phyloP scores from a whole-genome alignment of 2,888 invertebrate genomes.

The Laothoe populi region DNA sequence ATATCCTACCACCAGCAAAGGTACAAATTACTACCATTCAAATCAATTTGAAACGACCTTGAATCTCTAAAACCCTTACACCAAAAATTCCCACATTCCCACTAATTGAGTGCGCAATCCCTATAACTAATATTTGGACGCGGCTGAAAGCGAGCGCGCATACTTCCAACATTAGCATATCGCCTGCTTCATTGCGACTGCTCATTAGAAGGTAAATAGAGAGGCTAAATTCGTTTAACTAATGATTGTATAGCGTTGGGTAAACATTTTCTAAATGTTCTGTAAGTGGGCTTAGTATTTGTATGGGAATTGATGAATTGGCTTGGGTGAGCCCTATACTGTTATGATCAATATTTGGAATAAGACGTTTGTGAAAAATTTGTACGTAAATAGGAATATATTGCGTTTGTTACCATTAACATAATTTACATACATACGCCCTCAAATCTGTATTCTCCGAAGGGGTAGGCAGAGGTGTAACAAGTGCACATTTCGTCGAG shows the following conservation, averaged over 20 bases:
- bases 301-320: constrained; percentile 3
- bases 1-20: too few species aligned
- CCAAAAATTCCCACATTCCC: background rate
- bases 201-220: constrained; percentile 23
- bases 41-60: background rate
- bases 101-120: constrained; percentile 1
- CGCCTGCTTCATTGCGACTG: constrained; percentile 22
- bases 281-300: background rate
- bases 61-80: background rate
- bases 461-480: too few species aligned
- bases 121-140: background rate
- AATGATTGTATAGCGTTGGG: constrained; percentile 16
- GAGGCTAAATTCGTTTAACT: constrained; percentile 21
- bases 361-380: background rate
- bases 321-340: background rate
- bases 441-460: too few species aligned
- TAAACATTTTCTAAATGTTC: constrained; percentile 12
- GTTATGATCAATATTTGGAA: background rate
- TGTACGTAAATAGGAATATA: background rate
- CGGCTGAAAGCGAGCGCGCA: constrained; percentile 11
- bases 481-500: too few species aligned
- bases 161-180: constrained; percentile 9
- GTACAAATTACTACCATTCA: too few species aligned
- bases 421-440: too few species aligned
- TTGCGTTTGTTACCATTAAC: background rate